These are phyloP conservation scores for Camponotus pennsylvanicus DNA, from an alignment of 1,140 invertebrate genomes.

Conservation along the genomic window DNA sequence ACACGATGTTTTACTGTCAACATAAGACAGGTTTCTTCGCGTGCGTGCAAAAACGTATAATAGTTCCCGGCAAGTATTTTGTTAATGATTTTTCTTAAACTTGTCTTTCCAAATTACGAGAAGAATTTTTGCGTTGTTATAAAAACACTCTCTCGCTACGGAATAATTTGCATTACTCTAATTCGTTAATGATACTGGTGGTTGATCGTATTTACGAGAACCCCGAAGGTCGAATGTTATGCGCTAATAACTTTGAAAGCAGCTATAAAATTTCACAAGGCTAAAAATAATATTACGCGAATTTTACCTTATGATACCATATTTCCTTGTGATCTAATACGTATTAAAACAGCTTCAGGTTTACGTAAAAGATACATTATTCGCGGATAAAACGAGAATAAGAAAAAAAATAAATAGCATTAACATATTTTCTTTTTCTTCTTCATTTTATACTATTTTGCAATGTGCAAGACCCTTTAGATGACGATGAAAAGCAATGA, in stretches of 20 bases:
- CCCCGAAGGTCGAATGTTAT: conserved; percentile 50
- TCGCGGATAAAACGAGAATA: conserved; percentile 12
- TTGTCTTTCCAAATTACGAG: not conserved
- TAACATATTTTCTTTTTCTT: conserved; percentile 17
- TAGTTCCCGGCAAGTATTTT: not conserved
- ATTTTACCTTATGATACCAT: not conserved
- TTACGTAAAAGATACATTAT: conserved; percentile 47
- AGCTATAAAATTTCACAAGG: conserved; percentile 59
- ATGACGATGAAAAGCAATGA: not conserved
- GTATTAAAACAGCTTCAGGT: no score
- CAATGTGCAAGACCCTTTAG: not conserved
- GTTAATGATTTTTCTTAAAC: conserved; percentile 12
- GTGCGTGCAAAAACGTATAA: not conserved
- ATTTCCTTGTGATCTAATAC: not conserved
- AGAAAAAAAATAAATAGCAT: conserved; percentile 28
- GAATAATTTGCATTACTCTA: conserved; percentile 2
- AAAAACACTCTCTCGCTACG: conserved; percentile 1
- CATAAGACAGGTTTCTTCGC: not conserved
- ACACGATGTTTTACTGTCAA: not conserved
- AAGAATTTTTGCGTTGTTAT: conserved; percentile 11
- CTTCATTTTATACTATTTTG: not conserved
- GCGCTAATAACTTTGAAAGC: conserved; percentile 61
- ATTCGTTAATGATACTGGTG: conserved; percentile 9
- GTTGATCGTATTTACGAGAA: conserved; percentile 21
- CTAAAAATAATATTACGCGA: conserved; percentile 24